Percentiles rank a stretch among this genome's conserved stretches.
These are phyloP conservation scores for Ectropis crepuscularia DNA, from an alignment of 2,888 invertebrate genomes.

Conservation along the genomic window DNA sequence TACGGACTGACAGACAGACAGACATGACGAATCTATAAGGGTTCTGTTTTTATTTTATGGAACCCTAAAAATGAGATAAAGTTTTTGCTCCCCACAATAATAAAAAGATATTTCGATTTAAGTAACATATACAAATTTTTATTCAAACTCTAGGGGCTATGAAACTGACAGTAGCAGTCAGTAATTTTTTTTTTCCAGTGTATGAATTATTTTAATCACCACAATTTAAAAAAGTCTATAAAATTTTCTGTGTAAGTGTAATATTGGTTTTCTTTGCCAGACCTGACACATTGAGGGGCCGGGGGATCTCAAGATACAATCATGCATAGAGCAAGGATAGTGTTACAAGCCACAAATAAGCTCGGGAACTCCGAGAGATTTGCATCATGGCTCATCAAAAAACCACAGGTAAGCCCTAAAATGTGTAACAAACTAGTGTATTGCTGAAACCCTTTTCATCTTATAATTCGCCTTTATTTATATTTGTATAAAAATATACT, in stretches of 20 bases:
- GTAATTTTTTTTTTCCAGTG: too few relatives aligned
- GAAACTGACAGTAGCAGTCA: too few relatives aligned
- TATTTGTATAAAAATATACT: background rate
- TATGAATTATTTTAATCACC: too few relatives aligned
- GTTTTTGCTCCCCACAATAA: too few relatives aligned
- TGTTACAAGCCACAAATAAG: constrained; percentile 87
- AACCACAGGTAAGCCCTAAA: constrained; percentile 76
- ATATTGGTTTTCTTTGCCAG: constrained; percentile 52
- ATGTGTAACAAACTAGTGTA: background rate
- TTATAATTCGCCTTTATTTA: background rate
- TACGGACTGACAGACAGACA: too few relatives aligned
- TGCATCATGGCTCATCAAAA: constrained; percentile 91
- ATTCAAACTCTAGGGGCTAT: too few relatives aligned
- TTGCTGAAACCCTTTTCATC: background rate
- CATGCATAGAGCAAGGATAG: constrained; percentile 93
- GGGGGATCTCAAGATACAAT: constrained; percentile 49
- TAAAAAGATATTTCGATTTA: too few relatives aligned
- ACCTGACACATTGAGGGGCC: constrained; percentile 61
- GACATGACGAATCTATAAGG: too few relatives aligned
- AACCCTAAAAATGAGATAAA: too few relatives aligned
- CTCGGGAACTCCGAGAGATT: constrained; percentile 88
- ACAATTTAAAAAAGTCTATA: too few relatives aligned
- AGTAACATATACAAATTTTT: too few relatives aligned
- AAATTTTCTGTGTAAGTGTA: background rate
- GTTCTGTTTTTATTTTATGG: too few relatives aligned